Conservation (phyloP, 1,140 invertebrate genomes). For the Leptinotarsa lineolata region DNA sequence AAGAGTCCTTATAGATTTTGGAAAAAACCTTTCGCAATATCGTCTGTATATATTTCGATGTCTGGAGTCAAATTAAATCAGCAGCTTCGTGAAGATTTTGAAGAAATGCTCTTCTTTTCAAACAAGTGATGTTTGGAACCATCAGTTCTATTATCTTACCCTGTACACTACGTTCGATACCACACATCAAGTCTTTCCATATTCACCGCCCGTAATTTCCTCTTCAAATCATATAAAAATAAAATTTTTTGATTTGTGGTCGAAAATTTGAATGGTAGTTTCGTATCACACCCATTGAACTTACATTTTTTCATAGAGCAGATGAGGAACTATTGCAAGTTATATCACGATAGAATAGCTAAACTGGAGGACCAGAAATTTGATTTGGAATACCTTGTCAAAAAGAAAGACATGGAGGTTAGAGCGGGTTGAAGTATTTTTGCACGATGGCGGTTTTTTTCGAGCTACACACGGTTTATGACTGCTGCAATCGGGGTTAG, state of each 20-base stretch:
- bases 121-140: too few relatives aligned
- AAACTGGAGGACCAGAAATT: conserved; percentile 94
- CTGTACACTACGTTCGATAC: neutral
- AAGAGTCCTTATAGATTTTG: too few relatives aligned
- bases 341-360: conserved; percentile 86
- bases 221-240: too few relatives aligned
- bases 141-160: too few relatives aligned
- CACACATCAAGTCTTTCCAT: neutral
- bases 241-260: too few relatives aligned
- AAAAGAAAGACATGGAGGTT: conserved; percentile 97
- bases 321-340: conserved; percentile 80
- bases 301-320: conserved; percentile 59
- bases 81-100: too few relatives aligned
- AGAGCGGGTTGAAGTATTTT: conserved; percentile 32
- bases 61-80: too few relatives aligned
- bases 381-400: conserved; percentile 97
- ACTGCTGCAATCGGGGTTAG: neutral
- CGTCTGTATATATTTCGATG: neutral
- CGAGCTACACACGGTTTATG: neutral
- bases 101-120: too few relatives aligned
- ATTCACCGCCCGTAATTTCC: too few relatives aligned
- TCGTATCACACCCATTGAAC: neutral
- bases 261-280: neutral
- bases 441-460: conserved; percentile 33
- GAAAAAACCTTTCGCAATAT: neutral